These are phyloP conservation scores for Latrodectus hesperus DNA, from an alignment of 2,888 invertebrate species.

Conservation along the genomic window DNA sequence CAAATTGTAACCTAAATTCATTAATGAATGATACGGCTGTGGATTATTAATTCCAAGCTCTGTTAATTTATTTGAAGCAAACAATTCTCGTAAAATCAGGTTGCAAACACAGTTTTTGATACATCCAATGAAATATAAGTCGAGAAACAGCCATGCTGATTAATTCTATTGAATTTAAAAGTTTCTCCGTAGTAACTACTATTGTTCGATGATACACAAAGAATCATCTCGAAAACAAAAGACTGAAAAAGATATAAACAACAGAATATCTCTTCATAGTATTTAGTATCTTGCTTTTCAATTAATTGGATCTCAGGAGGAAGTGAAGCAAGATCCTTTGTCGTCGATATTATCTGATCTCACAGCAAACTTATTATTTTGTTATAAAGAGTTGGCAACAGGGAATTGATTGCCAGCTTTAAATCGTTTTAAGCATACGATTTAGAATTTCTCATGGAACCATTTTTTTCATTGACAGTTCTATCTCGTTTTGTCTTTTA, in stretches of 20 bases:
- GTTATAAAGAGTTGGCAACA: conserved; percentile 19
- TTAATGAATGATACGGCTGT: neutral
- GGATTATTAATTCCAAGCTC: conserved; percentile 4
- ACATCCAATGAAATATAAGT: conserved; percentile 13
- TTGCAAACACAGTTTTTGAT: conserved; percentile 10
- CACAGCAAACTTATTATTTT: conserved; percentile 12
- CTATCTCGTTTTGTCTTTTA: neutral
- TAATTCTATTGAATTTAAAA: neutral
- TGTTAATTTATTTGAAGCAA: conserved; percentile 11
- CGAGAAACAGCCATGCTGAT: conserved; percentile 1
- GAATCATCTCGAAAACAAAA: conserved; percentile 39
- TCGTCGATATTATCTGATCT: conserved; percentile 40
- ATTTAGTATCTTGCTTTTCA: conserved; percentile 52
- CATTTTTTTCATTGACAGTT: conserved; percentile 8
- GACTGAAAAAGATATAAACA: conserved; percentile 23
- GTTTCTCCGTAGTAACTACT: neutral
- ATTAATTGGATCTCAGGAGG: conserved; percentile 55
- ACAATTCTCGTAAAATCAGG: conserved; percentile 11
- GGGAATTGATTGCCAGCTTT: conserved; percentile 9
- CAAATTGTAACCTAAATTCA: neutral
- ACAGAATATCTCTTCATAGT: neutral
- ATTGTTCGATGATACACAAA: conserved; percentile 46
- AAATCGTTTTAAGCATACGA: conserved; percentile 20
- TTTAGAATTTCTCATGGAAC: conserved; percentile 21
- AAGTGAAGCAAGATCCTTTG: conserved; percentile 52